Base-by-base conservation (phyloP, 2,797 vertebrate genomes). In the Decapterus maruadsi region DNA sequence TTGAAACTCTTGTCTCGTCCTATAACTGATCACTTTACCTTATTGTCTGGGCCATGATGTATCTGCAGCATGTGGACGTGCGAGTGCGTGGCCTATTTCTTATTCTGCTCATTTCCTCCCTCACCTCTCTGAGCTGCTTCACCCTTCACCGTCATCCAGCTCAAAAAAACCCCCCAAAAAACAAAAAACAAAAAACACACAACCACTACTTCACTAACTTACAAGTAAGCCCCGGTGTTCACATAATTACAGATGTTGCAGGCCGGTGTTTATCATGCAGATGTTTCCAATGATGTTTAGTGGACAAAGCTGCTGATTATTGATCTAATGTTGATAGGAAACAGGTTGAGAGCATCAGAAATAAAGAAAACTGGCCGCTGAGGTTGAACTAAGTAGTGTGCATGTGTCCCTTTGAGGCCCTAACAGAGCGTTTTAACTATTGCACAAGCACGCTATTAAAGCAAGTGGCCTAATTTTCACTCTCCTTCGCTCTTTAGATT, bases 391-490 rank as follows among this genome's bases (percentile, higher is more conserved):
- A 43, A 42, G 14, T 2, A 16, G 14, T 1, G 2, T 48, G 40
- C 61, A 50, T 3, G 4, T 34, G 46, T 76, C 65, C 72, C 78
- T 71, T 7, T 34, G 72, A 82, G 84, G 59, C 58, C 57, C 22
- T 14, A 26, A 60, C 54, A 26, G 19, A 51, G 50, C 65, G 5
- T 78, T 73, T 72, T 38, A 81, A 60, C 72, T 54, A 36, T 70
- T 13, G 29, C 62, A 78, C 72, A n/a, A 54, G 63, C 50, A 50
- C 34, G 3, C 56, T 40, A 60, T 85, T 75, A 84, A 77, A 70
- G 57, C 75, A 71, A 87, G 82, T 85, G 80, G 78, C 80, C 80
- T 88, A 19, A 80, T 83, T 90, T 74, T 64, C 56, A 2, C 81
- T 67, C 75, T 65, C 65, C 29, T 59, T 64, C 16, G 48, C 78